Percentiles rank a stretch among this genome's conserved stretches.
Conservation (phyloP, 2,888 invertebrate species). For the Nemotelus nigrinus region DNA sequence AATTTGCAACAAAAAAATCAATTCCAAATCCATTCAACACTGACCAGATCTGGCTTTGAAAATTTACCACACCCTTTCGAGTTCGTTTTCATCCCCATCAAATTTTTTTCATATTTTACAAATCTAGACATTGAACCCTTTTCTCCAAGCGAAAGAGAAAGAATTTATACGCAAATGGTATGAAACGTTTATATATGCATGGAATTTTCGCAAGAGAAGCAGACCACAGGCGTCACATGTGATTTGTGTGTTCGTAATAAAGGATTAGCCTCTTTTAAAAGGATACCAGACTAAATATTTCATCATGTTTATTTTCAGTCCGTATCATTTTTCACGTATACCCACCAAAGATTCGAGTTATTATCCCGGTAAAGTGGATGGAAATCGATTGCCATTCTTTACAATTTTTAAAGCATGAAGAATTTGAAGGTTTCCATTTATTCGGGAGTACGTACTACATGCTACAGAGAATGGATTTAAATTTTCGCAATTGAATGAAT, state of each 20-base stretch:
- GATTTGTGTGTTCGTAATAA: conserved; percentile 2
- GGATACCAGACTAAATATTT: conserved; percentile 13
- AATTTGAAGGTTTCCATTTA: no score
- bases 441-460: no score
- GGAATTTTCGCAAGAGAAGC: conserved; percentile 11
- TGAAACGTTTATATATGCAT: conserved; percentile 14
- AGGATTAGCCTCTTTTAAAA: conserved; percentile 9
- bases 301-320: conserved; percentile 13
- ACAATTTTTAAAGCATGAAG: not conserved
- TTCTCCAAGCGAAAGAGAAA: not conserved
- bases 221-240: not conserved
- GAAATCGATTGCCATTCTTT: not conserved
- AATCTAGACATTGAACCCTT: conserved; percentile 1
- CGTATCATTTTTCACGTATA: conserved; percentile 15
- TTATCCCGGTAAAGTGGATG: not conserved
- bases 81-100: no score
- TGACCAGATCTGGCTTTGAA: no score
- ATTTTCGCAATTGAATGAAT: no score
- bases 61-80: no score
- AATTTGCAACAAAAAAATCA: no score
- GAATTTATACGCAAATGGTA: not conserved
- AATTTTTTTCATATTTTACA: conserved; percentile 14
- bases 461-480: no score
- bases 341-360: not conserved
- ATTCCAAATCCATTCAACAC: no score